Conservation (phyloP, 2,113 vertebrate species). For the Odontophorus gujanensis region DNA sequence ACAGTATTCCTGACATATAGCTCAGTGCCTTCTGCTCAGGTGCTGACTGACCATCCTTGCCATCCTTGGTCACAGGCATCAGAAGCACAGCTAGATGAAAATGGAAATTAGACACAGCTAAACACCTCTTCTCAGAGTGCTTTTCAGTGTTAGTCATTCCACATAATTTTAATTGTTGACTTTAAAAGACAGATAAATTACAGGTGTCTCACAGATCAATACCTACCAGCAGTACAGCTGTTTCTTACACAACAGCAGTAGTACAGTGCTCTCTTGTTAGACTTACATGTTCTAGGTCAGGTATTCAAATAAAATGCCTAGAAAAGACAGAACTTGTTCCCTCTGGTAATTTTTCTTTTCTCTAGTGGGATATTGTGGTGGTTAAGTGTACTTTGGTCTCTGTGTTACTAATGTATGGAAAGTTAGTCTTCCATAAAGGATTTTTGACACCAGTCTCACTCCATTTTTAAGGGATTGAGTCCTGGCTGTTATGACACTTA, state of each 20-base stretch:
- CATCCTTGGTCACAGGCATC: too few relatives aligned
- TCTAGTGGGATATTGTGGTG: not conserved
- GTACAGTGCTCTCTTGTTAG: not conserved
- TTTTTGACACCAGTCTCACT: not conserved
- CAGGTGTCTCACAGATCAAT: not conserved
- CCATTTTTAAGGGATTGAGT: conserved; percentile 87
- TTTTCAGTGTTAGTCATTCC: not conserved
- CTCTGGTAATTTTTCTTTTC: not conserved
- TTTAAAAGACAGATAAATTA: not conserved
- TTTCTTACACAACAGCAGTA: not conserved
- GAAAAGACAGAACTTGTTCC: not conserved
- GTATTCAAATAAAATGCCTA: not conserved
- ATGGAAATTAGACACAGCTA: not conserved
- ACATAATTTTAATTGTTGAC: not conserved
- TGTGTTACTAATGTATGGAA: not conserved
- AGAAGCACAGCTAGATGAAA: not conserved
- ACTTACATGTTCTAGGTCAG: not conserved
- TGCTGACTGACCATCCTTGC: not conserved
- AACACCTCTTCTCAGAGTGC: not conserved
- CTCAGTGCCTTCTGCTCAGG: too few relatives aligned
- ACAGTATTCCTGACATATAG: not conserved
- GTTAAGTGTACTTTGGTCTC: not conserved
- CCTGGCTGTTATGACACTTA: conserved; percentile 98
- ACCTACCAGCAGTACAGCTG: not conserved
- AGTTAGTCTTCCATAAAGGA: not conserved